Conservation (phyloP, 2,888 invertebrate genomes). For the Tribolium freemani region DNA sequence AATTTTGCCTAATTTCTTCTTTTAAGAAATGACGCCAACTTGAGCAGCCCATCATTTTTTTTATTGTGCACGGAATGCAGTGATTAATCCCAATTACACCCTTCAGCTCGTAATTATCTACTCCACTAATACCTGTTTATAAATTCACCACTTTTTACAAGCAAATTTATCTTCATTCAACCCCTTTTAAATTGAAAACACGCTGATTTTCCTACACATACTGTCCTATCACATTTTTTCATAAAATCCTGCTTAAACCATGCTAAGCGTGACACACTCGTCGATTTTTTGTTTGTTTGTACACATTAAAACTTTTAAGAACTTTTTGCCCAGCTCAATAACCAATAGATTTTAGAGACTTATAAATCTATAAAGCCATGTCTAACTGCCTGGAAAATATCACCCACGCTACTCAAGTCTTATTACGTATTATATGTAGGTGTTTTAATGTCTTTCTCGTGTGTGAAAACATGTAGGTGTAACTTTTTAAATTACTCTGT, state of each 20-base stretch:
- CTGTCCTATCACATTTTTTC: background rate
- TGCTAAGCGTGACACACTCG: background rate
- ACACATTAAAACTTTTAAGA: background rate
- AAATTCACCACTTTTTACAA: constrained; percentile 33
- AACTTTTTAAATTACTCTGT: background rate
- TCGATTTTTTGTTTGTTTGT: background rate
- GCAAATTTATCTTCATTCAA: constrained; percentile 37
- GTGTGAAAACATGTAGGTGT: background rate
- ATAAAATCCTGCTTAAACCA: background rate
- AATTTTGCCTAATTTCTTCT: constrained; percentile 33
- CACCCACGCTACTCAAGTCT: background rate
- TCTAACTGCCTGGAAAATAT: background rate
- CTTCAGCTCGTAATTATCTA: constrained; percentile 23
- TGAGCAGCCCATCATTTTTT: background rate
- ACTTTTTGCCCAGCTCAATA: background rate
- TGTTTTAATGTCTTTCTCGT: background rate
- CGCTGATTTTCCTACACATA: background rate
- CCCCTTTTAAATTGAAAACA: background rate
- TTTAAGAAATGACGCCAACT: constrained; percentile 21
- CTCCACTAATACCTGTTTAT: constrained; percentile 30
- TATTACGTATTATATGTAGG: background rate
- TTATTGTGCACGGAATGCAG: constrained; percentile 14
- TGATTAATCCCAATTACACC: constrained; percentile 36
- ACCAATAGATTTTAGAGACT: background rate
- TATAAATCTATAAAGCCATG: background rate